phyloP scores from a whole-genome alignment of 2,888 invertebrate genomes.

The Spodoptera exigua region DNA sequence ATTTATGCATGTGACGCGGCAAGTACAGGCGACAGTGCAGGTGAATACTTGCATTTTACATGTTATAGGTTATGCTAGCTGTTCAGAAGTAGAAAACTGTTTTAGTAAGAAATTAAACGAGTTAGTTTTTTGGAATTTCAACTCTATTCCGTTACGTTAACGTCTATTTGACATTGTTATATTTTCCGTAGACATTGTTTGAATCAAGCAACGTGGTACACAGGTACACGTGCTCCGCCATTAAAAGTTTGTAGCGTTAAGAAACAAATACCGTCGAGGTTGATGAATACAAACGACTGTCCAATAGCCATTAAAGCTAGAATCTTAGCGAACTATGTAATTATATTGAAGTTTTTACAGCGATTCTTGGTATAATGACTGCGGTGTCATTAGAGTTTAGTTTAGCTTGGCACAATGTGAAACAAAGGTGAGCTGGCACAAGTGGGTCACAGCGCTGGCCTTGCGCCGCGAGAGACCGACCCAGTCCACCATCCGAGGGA shows the following conservation, averaged over 20 bases:
- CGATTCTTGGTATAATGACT: slow-evolving; percentile 52
- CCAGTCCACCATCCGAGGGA: slow-evolving; percentile 71
- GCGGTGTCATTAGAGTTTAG: slow-evolving; percentile 65
- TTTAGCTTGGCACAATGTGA: slow-evolving; percentile 70
- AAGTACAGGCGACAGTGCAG: slow-evolving; percentile 20
- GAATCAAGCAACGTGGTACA: too few species aligned
- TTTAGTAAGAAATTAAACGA: background rate
- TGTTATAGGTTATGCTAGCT: slow-evolving; percentile 12
- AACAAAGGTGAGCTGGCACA: slow-evolving; percentile 82
- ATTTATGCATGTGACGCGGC: slow-evolving; percentile 40
- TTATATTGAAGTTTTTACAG: slow-evolving; percentile 54
- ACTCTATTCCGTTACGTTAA: slow-evolving; percentile 6
- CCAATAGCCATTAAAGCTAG: slow-evolving; percentile 43
- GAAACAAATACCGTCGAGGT: slow-evolving; percentile 7
- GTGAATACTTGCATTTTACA: slow-evolving; percentile 13
- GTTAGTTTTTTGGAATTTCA: slow-evolving; percentile 8
- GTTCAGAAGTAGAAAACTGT: background rate
- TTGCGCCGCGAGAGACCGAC: slow-evolving; percentile 73
- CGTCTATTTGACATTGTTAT: background rate
- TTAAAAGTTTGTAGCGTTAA: slow-evolving; percentile 10
- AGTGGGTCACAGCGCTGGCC: slow-evolving; percentile 82
- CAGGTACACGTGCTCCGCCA: background rate
- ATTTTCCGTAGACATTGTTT: background rate
- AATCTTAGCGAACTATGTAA: slow-evolving; percentile 46
- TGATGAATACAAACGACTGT: slow-evolving; percentile 27